A percentile compares a stretch with the other conserved stretches of the same genome.
Conservation (phyloP, 2,113 vertebrate genomes). For the Eidolon helvum region DNA sequence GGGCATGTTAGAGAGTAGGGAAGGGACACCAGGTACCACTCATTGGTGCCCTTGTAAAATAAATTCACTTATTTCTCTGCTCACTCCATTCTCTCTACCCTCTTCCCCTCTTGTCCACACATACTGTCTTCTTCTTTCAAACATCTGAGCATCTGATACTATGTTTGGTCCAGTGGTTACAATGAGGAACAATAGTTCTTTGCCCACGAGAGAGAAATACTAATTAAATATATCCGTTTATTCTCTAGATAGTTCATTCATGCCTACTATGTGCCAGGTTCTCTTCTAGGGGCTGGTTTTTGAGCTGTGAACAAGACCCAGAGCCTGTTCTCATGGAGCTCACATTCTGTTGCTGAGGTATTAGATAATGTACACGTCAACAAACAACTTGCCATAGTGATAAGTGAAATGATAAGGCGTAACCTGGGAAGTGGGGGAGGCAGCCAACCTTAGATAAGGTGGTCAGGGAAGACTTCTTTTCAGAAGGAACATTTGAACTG, state of each 20-base stretch:
- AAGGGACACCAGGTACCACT: neutral
- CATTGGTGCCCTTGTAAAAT: neutral
- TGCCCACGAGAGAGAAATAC: neutral
- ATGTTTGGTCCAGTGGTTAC: neutral
- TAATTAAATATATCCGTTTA: too few species aligned
- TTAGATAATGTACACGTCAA: neutral
- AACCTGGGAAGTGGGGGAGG: neutral
- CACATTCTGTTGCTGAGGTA: neutral
- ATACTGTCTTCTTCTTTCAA: neutral
- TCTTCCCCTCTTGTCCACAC: neutral
- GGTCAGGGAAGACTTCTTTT: neutral
- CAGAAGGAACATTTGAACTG: neutral
- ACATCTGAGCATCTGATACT: neutral
- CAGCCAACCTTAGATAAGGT: neutral
- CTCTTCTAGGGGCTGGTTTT: neutral
- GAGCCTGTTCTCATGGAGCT: neutral
- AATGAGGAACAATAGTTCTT: neutral
- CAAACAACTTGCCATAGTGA: neutral
- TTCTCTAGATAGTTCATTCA: neutral
- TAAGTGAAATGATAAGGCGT: neutral
- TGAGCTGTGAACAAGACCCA: neutral
- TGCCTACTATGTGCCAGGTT: neutral
- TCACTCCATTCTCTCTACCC: neutral
- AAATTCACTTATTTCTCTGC: neutral
- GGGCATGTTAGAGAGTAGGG: accelerated